Base-by-base conservation (phyloP, 2,888 invertebrate species). In the Ophioninae sp. region DNA sequence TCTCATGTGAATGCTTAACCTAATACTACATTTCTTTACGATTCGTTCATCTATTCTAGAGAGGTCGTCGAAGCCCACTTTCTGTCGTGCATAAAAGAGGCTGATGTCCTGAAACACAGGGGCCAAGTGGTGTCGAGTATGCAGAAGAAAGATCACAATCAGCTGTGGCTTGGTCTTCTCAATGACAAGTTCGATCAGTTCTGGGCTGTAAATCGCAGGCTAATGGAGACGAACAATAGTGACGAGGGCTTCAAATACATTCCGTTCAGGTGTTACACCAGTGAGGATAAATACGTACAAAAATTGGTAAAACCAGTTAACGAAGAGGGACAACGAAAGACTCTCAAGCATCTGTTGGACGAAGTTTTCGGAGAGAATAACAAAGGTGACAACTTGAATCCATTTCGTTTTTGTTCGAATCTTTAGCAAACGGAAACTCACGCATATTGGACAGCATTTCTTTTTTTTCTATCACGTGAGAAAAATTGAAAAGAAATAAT, bases 141-240 rank as follows among this genome's bases (percentile, higher is more conserved):
- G 98, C 98, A 98, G 90, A 98, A 98, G 91, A 98, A 98, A 92
- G 99, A 99, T 90, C 99, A 99, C 91, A 98, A 97, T 92, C 98
- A 99, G 90, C 94, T 99, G 17, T 99, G 99, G 99, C 94, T 96
- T 69, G 99, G 99, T 41, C 93, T 99, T 85, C 96, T 97, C 90
- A 98, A 99, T 94, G 98, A 99, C 92, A 98, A 98, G 93, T 99
- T 99, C 94, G 99, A 99, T 93, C 99, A 99, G 93, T 99, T 99
- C 93, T 99, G 99, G 99, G 96, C 98, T 3, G 97, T 99, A 13
- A 99, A 99, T 93, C 95, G 98, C 88, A 96, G 98, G 91, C 94
- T 99, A 76, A 99, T 99, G 99, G 99, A 99, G 91, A 94, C 96
- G 0, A 95, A 95, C 85, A 96, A 95, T 74, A 96, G 96, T 73